Evolutionary conservation across 2,113 vertebrate species (phyloP).

Genomic region (Addax nasomaculatus): DNA sequence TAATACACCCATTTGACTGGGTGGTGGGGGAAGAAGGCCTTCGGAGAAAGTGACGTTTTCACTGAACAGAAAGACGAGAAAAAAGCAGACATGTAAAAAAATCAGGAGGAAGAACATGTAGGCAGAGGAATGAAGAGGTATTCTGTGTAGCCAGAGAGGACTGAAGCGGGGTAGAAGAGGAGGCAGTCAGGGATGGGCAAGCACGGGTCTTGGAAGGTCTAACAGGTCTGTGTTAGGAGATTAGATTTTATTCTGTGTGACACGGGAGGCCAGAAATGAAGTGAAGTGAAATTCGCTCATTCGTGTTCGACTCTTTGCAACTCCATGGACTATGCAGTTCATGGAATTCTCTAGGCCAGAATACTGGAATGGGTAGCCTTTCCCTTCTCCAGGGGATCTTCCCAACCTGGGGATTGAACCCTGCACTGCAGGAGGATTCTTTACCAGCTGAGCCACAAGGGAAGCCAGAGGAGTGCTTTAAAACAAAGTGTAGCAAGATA

Average conservation of each 20-base stretch:
- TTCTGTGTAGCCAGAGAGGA: neutral
- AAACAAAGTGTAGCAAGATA: neutral
- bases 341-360: neutral
- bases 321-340: neutral
- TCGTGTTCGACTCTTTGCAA: neutral
- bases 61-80: neutral
- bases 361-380: neutral
- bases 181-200: too few relatives aligned
- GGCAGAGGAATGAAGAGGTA: neutral
- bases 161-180: neutral
- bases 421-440: neutral
- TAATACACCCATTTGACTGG: neutral
- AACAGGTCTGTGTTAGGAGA: neutral
- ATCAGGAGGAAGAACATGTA: neutral
- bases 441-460: neutral
- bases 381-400: neutral
- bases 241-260: neutral
- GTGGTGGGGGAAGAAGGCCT: neutral
- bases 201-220: rapidly evolving
- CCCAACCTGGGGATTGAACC: neutral
- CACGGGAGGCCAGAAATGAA: neutral
- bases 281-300: neutral
- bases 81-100: neutral
- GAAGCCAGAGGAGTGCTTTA: neutral
- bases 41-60: neutral